Conservation (phyloP, 1,140 invertebrate species). For the Leguminivora glycinivorella region DNA sequence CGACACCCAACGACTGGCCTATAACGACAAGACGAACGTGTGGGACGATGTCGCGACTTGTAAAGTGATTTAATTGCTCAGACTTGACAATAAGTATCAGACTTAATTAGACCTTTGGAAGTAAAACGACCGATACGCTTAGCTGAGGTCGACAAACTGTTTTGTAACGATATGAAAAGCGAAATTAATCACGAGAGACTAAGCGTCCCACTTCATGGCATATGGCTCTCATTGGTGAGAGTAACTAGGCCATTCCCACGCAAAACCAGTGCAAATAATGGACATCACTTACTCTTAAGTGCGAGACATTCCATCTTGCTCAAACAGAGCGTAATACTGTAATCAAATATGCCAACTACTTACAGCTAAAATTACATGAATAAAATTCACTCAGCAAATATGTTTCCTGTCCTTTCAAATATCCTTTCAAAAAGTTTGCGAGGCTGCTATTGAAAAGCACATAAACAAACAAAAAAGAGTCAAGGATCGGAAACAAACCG, state of each 20-base stretch:
- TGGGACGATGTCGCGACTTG: slow-evolving; percentile 48
- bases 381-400: background rate
- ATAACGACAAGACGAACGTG: slow-evolving; percentile 37
- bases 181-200: slow-evolving; percentile 8
- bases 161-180: background rate
- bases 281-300: background rate
- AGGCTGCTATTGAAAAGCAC: background rate
- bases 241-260: slow-evolving; percentile 6
- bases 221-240: slow-evolving; percentile 8
- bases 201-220: background rate
- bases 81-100: slow-evolving; percentile 22
- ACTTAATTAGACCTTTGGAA: slow-evolving; percentile 25
- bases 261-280: background rate
- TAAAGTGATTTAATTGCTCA: slow-evolving; percentile 69
- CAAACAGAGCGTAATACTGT: background rate
- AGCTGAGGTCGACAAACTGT: slow-evolving; percentile 13
- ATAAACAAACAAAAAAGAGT: slow-evolving; percentile 19
- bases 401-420: background rate
- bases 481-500: slow-evolving; percentile 8
- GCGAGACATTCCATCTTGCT: background rate
- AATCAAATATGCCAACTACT: background rate
- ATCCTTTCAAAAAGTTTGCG: slow-evolving; percentile 3
- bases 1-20: slow-evolving; percentile 53
- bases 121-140: slow-evolving; percentile 18
- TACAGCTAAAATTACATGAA: background rate